Base-by-base conservation (phyloP, 1,140 invertebrate species). In the Zaprionus taronus region DNA sequence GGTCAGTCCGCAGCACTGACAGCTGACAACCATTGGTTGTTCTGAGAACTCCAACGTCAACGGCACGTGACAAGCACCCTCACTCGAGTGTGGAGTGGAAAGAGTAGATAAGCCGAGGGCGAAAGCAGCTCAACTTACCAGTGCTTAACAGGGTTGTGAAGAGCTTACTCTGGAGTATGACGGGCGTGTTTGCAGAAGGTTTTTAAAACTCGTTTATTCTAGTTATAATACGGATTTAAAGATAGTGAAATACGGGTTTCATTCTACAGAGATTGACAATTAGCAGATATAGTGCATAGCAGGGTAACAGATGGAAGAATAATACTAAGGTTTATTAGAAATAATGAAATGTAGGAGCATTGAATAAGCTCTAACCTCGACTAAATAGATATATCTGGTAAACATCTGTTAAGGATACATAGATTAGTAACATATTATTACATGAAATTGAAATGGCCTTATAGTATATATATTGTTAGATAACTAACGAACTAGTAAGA, bases 1-100 rank as follows among this genome's bases (percentile, higher is more conserved):
- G 26, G 53, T 34, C n/a, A 56, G 65, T 20, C 58, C 20, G 49
- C 60, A 49, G 28, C 62, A 7, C 72, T 56, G 58, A 41, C 58
- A 47, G 34, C 38, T 28, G 26, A 44, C 55, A 67, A 24, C 12
- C 55, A 47, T 28, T 57, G 31, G 53, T 36, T n/a, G 12, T 56
- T 41, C 7, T 34, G 26, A 9, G 31, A 53, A n/a, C 36, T 34
- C 31, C 34, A 56, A 28, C 24, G 22, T 20, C 62, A 65, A 9
- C 51, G 49, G 31, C 49, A 63, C 44, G 44, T 63, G 61, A 14
- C 44, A 51, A 34, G 44, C 24, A 26, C 7, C 22, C 38, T 15
- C 14, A 24, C 11, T 14, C 20, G 20, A 4, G 11, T 12, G 20
- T 51, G 11, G 20, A 51, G 20, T 51, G 47, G 11, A 51, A 51